These are phyloP conservation scores for Chelidonichthys spinosus DNA, from an alignment of 2,797 vertebrate genomes.

Conservation along the genomic window DNA sequence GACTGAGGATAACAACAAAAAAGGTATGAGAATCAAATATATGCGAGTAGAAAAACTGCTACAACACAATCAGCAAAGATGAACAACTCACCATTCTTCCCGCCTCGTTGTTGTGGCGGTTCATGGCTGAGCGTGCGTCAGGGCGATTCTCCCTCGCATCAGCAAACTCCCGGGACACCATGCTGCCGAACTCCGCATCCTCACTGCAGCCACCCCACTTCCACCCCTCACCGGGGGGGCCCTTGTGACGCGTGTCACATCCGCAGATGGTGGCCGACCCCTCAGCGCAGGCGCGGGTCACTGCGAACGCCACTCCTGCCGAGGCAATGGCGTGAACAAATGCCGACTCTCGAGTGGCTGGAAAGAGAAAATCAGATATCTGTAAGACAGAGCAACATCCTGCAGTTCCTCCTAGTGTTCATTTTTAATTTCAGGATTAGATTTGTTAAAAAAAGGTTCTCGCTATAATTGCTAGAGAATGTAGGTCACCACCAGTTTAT, in stretches of 20 bases:
- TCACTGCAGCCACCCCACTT: conserved; percentile 99
- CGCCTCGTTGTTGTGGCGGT: conserved; percentile 98
- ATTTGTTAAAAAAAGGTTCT: not conserved
- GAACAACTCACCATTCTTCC: conserved; percentile 87
- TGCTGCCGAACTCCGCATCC: conserved; percentile 95
- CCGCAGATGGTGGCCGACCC: conserved; percentile 94
- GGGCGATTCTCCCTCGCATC: conserved; percentile 96
- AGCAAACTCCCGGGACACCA: conserved; percentile 97
- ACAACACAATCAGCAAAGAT: not conserved
- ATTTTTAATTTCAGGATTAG: conserved; percentile 4
- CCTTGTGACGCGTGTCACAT: conserved; percentile 94
- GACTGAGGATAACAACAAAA: conserved; percentile 83
- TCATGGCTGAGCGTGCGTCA: conserved; percentile 97
- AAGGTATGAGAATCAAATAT: not conserved
- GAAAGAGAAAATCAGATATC: conserved; percentile 47
- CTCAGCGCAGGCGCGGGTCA: conserved; percentile 96
- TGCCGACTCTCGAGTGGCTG: conserved; percentile 95
- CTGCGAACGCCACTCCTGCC: conserved; percentile 94
- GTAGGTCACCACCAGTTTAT: conserved; percentile 27
- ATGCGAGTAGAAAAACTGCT: not conserved
- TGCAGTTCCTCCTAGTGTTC: not conserved
- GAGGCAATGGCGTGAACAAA: conserved; percentile 98
- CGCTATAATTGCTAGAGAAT: conserved; percentile 22
- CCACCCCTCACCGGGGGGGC: conserved; percentile 94
- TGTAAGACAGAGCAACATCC: conserved; percentile 13